Conservation (phyloP, 2,113 vertebrate species). For the Nycticebus coucang region DNA sequence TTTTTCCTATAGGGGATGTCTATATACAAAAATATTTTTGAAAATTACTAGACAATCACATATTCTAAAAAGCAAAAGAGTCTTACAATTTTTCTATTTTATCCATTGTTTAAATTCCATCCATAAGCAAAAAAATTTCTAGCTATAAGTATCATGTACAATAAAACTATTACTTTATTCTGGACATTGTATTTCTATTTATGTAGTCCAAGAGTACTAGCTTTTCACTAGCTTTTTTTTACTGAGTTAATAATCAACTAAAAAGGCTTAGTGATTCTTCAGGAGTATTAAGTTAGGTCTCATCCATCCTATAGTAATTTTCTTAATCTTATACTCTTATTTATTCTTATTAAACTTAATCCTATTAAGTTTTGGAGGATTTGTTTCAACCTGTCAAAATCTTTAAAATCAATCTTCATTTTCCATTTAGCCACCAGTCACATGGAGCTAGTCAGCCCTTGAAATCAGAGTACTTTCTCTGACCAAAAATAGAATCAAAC, state of each 20-base stretch:
- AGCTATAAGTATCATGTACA: background rate
- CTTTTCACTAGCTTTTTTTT: background rate
- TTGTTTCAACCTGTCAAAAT: background rate
- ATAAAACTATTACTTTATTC: background rate
- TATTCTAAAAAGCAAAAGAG: background rate
- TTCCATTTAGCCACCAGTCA: background rate
- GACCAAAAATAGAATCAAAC: background rate
- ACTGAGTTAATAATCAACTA: background rate
- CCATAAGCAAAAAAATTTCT: background rate
- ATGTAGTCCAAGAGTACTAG: background rate
- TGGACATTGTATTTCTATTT: background rate
- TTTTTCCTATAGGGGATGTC: background rate
- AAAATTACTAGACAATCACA: conserved; percentile 7
- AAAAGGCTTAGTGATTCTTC: background rate
- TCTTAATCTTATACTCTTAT: background rate
- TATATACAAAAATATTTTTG: background rate
- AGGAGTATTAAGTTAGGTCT: background rate
- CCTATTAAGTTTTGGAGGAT: background rate
- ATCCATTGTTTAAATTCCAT: background rate
- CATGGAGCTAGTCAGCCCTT: background rate
- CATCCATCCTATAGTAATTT: background rate
- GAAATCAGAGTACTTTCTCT: background rate
- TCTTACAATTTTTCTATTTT: background rate
- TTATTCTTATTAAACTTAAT: background rate
- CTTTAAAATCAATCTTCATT: background rate